phyloP scores from a whole-genome alignment of 1,140 invertebrate genomes.

The Atta cephalotes region DNA sequence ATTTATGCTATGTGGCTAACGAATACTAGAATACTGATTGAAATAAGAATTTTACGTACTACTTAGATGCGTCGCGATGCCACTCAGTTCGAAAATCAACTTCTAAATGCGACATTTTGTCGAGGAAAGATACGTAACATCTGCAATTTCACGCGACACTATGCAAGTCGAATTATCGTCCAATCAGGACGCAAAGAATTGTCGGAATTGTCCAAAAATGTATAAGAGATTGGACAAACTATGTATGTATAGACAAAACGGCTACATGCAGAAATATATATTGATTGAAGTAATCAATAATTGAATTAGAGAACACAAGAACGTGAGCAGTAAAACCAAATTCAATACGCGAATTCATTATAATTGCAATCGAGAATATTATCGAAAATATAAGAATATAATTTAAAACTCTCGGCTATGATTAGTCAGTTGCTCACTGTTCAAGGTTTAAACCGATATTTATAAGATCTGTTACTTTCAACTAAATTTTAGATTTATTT shows the following conservation, averaged over 20 bases:
- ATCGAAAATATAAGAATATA: too few species aligned
- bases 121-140: neutral
- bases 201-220: neutral
- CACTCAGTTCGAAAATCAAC: neutral
- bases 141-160: too few species aligned
- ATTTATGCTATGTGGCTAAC: neutral
- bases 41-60: neutral
- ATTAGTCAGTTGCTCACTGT: too few species aligned
- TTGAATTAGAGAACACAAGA: too few species aligned
- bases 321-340: too few species aligned
- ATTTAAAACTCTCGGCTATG: too few species aligned
- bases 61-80: neutral
- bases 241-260: neutral
- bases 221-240: neutral
- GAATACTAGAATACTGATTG: neutral
- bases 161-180: neutral
- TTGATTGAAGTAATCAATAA: too few species aligned
- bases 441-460: too few species aligned
- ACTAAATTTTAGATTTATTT: too few species aligned
- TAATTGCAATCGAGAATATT: too few species aligned
- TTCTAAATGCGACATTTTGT: neutral
- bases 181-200: neutral
- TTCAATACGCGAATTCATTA: too few species aligned
- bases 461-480: too few species aligned
- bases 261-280: neutral